A percentile compares a stretch with the other conserved stretches of the same genome.
Evolutionary conservation across 2,888 invertebrate genomes (phyloP).

Genomic region (Acleris sparsana): DNA sequence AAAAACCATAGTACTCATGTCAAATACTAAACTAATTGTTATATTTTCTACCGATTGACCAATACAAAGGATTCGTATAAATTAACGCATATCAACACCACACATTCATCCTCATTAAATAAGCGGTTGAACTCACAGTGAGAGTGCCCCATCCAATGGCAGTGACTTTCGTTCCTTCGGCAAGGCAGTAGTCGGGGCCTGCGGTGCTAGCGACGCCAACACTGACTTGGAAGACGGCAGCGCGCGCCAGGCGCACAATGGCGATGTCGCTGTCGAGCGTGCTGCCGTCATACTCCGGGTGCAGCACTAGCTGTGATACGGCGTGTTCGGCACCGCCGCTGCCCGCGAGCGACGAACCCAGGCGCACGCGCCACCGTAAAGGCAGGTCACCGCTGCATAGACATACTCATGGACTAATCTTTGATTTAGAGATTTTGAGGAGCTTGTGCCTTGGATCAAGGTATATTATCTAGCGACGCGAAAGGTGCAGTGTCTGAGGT

Average conservation of each 20-base stretch:
- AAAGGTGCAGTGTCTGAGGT: too few species aligned
- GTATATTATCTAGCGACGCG: neutral
- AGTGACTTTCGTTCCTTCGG: slow-evolving; percentile 43
- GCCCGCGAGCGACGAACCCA: slow-evolving; percentile 45
- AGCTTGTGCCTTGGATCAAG: neutral
- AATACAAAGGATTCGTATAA: neutral
- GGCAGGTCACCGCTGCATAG: slow-evolving; percentile 50
- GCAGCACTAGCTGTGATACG: slow-evolving; percentile 39
- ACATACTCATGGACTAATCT: neutral
- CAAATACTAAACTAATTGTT: too few species aligned
- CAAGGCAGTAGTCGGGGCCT: slow-evolving; percentile 44
- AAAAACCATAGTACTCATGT: too few species aligned
- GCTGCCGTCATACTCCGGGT: slow-evolving; percentile 38
- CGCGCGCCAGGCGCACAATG: slow-evolving; percentile 41
- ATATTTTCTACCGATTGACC: too few species aligned
- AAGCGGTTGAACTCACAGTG: slow-evolving; percentile 44
- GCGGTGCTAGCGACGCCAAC: slow-evolving; percentile 50
- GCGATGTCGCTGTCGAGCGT: slow-evolving; percentile 46
- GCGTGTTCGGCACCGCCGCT: slow-evolving; percentile 41
- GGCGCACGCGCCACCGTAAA: slow-evolving; percentile 50
- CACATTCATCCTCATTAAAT: neutral
- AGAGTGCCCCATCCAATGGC: slow-evolving; percentile 57
- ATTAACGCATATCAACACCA: neutral
- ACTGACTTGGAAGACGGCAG: slow-evolving; percentile 34
- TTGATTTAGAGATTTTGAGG: neutral